A percentile compares a stretch with the other conserved stretches of the same genome.
Evolutionary conservation across 2,888 invertebrate species (phyloP).

Genomic region (Standfussiana lucernea): DNA sequence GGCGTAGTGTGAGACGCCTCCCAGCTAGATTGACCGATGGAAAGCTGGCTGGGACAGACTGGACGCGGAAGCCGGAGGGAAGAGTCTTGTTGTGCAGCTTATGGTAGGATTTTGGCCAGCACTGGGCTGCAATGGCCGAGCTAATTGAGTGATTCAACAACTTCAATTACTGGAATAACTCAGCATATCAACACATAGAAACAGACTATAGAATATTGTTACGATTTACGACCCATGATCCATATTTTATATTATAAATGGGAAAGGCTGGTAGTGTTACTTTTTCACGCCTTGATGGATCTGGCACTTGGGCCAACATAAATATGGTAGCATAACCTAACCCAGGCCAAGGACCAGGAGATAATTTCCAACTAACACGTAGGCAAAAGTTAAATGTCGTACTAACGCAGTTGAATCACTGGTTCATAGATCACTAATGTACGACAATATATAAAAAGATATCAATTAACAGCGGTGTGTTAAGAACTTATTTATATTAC

Average conservation of each 20-base stretch:
- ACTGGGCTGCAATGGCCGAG: not conserved
- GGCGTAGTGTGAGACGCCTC: not conserved
- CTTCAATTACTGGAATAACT: too few species aligned
- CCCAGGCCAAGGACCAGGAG: not conserved
- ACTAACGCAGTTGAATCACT: not conserved
- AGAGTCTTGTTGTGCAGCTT: not conserved
- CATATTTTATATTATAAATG: too few species aligned
- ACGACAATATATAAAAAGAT: not conserved
- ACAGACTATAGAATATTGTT: not conserved
- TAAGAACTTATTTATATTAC: conserved; percentile 66
- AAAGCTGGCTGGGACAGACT: not conserved
- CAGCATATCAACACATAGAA: too few species aligned
- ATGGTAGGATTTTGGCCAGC: not conserved
- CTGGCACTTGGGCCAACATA: not conserved
- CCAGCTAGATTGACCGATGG: not conserved
- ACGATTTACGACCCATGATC: too few species aligned
- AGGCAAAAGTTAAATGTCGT: not conserved
- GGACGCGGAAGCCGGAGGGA: not conserved
- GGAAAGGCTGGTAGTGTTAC: not conserved
- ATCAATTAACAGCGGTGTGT: not conserved
- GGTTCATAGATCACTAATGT: not conserved
- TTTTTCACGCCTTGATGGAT: not conserved
- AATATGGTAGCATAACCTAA: not conserved
- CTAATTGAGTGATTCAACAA: not conserved
- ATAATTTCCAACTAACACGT: not conserved